Evolutionary conservation across 2,113 vertebrate genomes (phyloP).

Genomic region (Polypterus bichir): DNA sequence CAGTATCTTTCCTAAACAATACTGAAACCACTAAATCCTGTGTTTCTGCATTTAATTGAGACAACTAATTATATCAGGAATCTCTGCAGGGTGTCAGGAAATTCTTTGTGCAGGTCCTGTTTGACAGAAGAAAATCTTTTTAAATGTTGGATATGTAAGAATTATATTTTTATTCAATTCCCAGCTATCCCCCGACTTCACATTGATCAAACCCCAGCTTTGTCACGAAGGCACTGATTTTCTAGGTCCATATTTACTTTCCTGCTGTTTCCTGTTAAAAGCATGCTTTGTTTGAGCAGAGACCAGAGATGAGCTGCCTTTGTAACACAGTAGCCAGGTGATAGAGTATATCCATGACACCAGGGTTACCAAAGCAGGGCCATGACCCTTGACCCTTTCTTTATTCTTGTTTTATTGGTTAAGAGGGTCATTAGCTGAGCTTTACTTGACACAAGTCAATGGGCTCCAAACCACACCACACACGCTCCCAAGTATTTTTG

Average conservation of each 20-base stretch:
- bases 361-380: constrained; percentile 32
- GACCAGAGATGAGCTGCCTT: constrained; percentile 21
- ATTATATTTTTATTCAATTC: no score
- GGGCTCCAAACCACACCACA: background rate
- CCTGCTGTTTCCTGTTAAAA: background rate
- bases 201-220: no score
- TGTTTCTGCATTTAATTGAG: no score
- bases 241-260: background rate
- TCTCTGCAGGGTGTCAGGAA: no score
- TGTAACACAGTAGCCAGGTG: constrained; percentile 39
- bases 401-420: constrained; percentile 16
- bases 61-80: no score
- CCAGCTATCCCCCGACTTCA: no score
- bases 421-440: constrained; percentile 29
- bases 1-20: no score
- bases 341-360: constrained; percentile 44
- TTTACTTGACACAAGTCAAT: constrained; percentile 24
- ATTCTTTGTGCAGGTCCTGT: no score
- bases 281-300: constrained; percentile 17
- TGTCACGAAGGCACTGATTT: no score
- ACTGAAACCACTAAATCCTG: no score
- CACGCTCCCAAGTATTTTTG: background rate
- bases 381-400: constrained; percentile 28
- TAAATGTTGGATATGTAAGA: no score
- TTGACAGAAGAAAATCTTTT: no score